Evolutionary conservation across 2,888 invertebrate species (phyloP).

Genomic region (Melitaea athalia): DNA sequence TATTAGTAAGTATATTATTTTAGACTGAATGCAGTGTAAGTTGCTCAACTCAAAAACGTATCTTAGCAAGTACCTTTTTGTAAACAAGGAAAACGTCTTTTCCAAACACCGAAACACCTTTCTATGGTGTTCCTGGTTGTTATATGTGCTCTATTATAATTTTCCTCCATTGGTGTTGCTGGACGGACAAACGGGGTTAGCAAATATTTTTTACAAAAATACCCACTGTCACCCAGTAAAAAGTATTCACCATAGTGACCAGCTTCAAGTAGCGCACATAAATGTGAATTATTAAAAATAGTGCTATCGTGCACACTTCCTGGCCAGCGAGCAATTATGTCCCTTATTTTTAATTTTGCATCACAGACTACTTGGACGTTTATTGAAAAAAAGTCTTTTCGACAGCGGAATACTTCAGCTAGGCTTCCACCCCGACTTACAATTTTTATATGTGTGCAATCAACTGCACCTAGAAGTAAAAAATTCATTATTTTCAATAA

Average conservation of each 20-base stretch:
- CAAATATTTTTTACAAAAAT: slow-evolving; percentile 18
- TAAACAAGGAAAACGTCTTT: slow-evolving; percentile 6
- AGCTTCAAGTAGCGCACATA: slow-evolving; percentile 19
- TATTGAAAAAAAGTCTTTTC: slow-evolving; percentile 21
- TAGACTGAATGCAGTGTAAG: no score
- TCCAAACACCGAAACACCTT: slow-evolving; percentile 19
- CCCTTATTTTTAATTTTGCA: slow-evolving; percentile 16
- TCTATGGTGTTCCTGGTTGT: slow-evolving; percentile 16
- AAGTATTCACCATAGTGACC: slow-evolving; percentile 4
- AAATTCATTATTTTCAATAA: no score
- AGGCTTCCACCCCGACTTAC: slow-evolving; percentile 12
- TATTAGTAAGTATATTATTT: no score
- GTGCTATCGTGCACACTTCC: slow-evolving; percentile 23
- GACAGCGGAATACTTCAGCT: slow-evolving; percentile 18
- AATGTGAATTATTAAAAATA: background rate
- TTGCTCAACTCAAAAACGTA: no score
- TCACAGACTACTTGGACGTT: slow-evolving; percentile 1
- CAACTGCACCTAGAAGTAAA: slow-evolving; percentile 13
- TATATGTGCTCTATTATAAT: slow-evolving; percentile 24
- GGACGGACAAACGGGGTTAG: slow-evolving; percentile 17
- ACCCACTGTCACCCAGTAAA: slow-evolving; percentile 29
- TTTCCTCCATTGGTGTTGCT: slow-evolving; percentile 11
- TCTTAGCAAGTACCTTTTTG: background rate
- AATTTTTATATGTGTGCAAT: slow-evolving; percentile 30
- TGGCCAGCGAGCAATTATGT: slow-evolving; percentile 21